Percentiles rank a stretch among this genome's conserved stretches.
Evolutionary conservation across 2,888 invertebrate genomes (phyloP).

Genomic region (Teinopalpus imperialis): DNA sequence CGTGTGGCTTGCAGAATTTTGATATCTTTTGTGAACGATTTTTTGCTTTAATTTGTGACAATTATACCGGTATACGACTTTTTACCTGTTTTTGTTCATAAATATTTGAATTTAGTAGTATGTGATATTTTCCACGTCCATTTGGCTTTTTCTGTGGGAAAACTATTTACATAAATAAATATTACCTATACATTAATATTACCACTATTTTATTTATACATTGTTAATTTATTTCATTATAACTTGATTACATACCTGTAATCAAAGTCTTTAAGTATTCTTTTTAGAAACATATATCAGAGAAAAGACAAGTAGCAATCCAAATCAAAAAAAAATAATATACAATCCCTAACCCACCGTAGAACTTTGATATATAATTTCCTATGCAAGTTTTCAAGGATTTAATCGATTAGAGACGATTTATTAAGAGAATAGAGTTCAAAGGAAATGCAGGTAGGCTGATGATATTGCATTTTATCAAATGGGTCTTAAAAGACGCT

Average conservation of each 20-base stretch:
- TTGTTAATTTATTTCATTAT: no score
- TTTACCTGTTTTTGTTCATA: conserved; percentile 71
- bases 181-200: no score
- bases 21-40: conserved; percentile 75
- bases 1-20: conserved; percentile 82
- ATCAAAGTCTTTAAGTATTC: no score
- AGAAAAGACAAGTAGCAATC: no score
- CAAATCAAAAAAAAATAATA: no score
- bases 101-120: conserved; percentile 49
- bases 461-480: conserved; percentile 78
- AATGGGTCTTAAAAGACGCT: conserved; percentile 60
- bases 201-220: no score
- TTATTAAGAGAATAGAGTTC: conserved; percentile 67
- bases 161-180: no score
- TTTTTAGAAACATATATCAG: no score
- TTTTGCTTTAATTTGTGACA: conserved; percentile 82
- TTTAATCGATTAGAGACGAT: conserved; percentile 71
- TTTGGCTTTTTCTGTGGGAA: conserved; percentile 67
- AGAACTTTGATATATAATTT: no score
- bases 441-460: conserved; percentile 67
- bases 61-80: conserved; percentile 82
- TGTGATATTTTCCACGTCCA: conserved; percentile 70
- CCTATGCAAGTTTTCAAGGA: conserved; percentile 11
- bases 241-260: no score
- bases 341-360: no score